Conservation (phyloP, 2,113 vertebrate genomes). For the Pipra filicauda region DNA sequence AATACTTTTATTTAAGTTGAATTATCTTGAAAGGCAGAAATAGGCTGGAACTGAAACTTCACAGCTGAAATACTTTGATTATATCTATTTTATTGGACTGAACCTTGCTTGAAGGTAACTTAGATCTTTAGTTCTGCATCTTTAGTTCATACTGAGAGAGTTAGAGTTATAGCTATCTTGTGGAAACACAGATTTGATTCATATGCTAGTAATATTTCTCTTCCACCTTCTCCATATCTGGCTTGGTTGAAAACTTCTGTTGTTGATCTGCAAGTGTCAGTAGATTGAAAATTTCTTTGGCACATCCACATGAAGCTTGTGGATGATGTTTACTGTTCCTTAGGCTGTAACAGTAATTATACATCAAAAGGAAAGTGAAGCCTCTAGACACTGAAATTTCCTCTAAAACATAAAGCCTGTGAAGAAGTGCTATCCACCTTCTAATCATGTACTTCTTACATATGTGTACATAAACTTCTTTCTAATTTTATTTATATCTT, state of each 20-base stretch:
- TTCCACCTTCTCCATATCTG: neutral
- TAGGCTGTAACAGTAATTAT: neutral
- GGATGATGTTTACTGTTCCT: neutral
- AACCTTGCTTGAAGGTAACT: neutral
- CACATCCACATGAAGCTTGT: neutral
- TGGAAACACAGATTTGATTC: neutral
- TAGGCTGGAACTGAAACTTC: neutral
- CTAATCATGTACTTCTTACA: neutral
- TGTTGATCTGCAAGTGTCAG: neutral
- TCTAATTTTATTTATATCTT: neutral
- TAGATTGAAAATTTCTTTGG: neutral
- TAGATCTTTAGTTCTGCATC: neutral
- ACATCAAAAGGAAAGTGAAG: neutral
- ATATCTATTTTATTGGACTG: neutral
- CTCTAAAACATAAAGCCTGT: neutral
- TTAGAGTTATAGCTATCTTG: neutral
- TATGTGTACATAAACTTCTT: neutral
- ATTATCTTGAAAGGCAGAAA: neutral
- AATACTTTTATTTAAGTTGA: neutral
- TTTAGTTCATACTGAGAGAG: neutral
- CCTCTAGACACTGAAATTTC: neutral
- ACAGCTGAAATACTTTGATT: neutral
- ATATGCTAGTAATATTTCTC: neutral
- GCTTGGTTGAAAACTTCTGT: neutral
- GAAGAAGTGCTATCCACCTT: neutral